A percentile compares a stretch with the other conserved stretches of the same genome.
phyloP scores from a whole-genome alignment of 2,888 invertebrate genomes.

The Erebia epiphron region DNA sequence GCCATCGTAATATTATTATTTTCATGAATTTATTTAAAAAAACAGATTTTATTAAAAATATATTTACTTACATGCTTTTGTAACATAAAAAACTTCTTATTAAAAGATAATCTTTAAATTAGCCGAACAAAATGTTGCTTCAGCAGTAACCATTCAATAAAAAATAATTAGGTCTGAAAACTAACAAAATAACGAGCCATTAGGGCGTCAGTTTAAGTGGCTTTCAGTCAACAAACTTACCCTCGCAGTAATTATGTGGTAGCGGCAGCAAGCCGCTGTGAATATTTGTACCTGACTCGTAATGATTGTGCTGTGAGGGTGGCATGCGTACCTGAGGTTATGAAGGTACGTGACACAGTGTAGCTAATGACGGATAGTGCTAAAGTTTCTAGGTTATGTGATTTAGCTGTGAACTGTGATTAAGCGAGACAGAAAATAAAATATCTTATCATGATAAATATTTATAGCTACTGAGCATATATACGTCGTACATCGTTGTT shows the following conservation, averaged over 20 bases:
- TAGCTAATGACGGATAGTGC: not conserved
- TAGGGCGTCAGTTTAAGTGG: constrained; percentile 36
- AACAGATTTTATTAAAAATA: not conserved
- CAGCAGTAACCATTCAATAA: constrained; percentile 24
- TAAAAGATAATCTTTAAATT: not conserved
- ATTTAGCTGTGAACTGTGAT: no score
- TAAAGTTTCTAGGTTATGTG: not conserved
- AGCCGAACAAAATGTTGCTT: not conserved
- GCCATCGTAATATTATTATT: no score
- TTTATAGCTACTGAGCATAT: no score
- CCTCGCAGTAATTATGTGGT: constrained; percentile 41
- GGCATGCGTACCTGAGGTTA: constrained; percentile 28
- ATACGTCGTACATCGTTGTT: no score
- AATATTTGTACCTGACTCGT: constrained; percentile 44
- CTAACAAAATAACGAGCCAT: constrained; percentile 34
- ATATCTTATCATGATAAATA: no score
- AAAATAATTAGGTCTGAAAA: constrained; percentile 34
- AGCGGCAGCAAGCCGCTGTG: constrained; percentile 40
- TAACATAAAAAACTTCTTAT: no score
- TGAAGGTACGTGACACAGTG: constrained; percentile 17
- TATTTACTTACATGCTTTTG: not conserved
- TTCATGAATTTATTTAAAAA: no score
- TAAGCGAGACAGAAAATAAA: no score
- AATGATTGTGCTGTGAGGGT: constrained; percentile 40
- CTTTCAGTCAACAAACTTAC: constrained; percentile 40